Conservation (phyloP, 2,113 vertebrate genomes). For the Cricetomys ansorgei region DNA sequence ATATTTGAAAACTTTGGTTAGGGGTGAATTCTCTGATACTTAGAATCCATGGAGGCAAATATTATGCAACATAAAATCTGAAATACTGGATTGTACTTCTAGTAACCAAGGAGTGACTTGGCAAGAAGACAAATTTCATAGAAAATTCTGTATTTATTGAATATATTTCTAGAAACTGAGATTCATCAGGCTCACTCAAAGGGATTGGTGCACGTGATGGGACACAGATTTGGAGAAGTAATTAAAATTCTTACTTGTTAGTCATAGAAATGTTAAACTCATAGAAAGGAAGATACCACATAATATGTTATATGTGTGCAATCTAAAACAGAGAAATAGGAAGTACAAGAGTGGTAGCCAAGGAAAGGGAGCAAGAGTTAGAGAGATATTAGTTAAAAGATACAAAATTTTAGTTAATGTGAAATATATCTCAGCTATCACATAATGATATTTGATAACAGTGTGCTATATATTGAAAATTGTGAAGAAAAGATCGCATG, state of each 20-base stretch:
- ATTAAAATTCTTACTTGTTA: not conserved
- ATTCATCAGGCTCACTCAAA: not conserved
- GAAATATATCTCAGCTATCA: not conserved
- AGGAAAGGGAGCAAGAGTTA: no score
- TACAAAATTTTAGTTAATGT: not conserved
- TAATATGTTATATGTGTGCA: not conserved
- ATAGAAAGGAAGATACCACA: not conserved
- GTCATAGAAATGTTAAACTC: not conserved
- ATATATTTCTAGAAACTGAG: not conserved
- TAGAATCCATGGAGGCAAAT: not conserved
- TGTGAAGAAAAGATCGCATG: not conserved
- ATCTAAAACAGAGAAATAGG: not conserved
- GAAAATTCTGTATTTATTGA: not conserved
- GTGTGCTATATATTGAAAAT: not conserved
- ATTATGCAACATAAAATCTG: not conserved
- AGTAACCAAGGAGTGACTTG: not conserved
- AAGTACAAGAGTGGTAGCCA: not conserved
- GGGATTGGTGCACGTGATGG: not conserved
- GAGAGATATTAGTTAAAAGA: not conserved
- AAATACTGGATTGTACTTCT: not conserved
- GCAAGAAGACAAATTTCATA: not conserved
- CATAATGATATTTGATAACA: not conserved
- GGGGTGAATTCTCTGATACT: not conserved
- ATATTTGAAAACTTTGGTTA: constrained; percentile 1
- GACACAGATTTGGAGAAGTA: not conserved